Conservation (phyloP, 2,888 invertebrate species). For the Caenorhabditis macrosperma region DNA sequence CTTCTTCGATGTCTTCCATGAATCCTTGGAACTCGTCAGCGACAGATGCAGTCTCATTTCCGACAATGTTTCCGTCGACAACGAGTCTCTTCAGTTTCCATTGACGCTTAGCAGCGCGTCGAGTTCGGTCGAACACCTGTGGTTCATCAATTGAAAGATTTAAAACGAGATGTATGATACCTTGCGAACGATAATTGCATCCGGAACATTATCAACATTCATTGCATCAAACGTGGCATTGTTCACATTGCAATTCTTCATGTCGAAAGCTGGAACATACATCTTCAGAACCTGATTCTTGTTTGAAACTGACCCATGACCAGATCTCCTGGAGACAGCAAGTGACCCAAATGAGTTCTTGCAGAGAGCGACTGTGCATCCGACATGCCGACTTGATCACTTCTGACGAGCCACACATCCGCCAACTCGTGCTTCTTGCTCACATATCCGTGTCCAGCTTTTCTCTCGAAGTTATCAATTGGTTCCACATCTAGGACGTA, state of each 20-base stretch:
- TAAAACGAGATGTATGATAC: no score
- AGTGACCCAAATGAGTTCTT: slow-evolving; percentile 93
- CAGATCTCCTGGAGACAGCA: slow-evolving; percentile 93
- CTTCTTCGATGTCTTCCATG: slow-evolving; percentile 96
- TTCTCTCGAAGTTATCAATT: slow-evolving; percentile 83
- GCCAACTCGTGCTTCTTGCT: slow-evolving; percentile 91
- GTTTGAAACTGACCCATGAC: slow-evolving; percentile 85
- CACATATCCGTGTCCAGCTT: slow-evolving; percentile 90
- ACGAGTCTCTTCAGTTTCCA: slow-evolving; percentile 94
- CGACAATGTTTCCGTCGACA: slow-evolving; percentile 80
- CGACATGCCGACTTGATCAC: slow-evolving; percentile 86
- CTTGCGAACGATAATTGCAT: slow-evolving; percentile 96
- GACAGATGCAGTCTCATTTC: slow-evolving; percentile 81
- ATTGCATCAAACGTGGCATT: slow-evolving; percentile 91
- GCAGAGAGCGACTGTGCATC: slow-evolving; percentile 88
- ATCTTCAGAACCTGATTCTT: background rate
- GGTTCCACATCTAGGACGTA: slow-evolving; percentile 94
- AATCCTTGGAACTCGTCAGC: slow-evolving; percentile 83
- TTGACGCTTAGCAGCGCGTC: slow-evolving; percentile 86
- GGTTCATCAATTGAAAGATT: slow-evolving; percentile 14
- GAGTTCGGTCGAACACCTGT: slow-evolving; percentile 83
- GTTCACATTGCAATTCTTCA: slow-evolving; percentile 93
- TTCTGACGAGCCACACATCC: slow-evolving; percentile 93
- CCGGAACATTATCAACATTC: slow-evolving; percentile 85
- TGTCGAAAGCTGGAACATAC: slow-evolving; percentile 87